A percentile compares a stretch with the other conserved stretches of the same genome.
Evolutionary conservation across 53 echinoderm and acorn worm species (phyloP).

Genomic region (Crossaster papposus): DNA sequence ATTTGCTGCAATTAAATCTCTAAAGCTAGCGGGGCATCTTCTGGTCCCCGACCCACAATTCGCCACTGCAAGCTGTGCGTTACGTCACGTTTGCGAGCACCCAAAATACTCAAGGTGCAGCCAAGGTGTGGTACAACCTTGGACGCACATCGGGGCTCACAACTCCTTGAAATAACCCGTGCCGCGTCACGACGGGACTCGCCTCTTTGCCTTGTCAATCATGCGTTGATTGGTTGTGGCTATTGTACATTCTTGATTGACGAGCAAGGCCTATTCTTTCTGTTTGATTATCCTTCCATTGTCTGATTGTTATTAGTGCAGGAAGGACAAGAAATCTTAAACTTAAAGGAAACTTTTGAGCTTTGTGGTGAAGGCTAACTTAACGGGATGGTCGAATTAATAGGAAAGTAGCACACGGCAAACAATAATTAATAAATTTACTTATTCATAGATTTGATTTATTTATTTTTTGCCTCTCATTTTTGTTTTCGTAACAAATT

Average conservation of each 20-base stretch:
- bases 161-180: not conserved
- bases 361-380: no score
- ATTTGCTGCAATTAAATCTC: slow-evolving; percentile 25
- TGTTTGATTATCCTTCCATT: slow-evolving; percentile 5
- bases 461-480: no score
- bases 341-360: no score
- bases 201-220: slow-evolving; percentile 21
- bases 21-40: slow-evolving; percentile 9
- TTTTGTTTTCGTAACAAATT: no score
- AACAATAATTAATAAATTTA: no score
- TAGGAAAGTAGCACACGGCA: no score
- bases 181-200: not conserved
- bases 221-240: slow-evolving; percentile 14
- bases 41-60: slow-evolving; percentile 13
- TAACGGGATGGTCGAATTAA: no score
- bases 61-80: slow-evolving; percentile 37
- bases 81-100: slow-evolving; percentile 22
- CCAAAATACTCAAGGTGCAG: no score
- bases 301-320: not conserved
- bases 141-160: no score
- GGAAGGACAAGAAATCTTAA: not conserved
- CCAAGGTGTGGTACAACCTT: no score
- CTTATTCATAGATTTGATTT: no score
- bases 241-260: slow-evolving; percentile 20
- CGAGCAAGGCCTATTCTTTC: not conserved